Base-by-base conservation (phyloP, 2,113 vertebrate species). In the Procavia capensis region DNA sequence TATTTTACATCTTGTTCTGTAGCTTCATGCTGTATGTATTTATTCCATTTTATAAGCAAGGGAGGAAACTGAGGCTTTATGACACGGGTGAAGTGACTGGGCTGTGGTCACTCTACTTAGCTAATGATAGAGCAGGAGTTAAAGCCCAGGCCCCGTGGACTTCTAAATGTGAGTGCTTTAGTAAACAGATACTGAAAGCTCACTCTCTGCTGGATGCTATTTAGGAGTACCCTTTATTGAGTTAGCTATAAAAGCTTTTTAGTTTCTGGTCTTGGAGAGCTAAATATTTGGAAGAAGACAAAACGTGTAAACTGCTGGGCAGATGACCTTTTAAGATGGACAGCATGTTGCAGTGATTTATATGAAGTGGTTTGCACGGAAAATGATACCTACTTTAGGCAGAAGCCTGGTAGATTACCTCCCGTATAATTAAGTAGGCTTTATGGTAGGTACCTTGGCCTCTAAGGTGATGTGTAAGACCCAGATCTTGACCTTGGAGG, bases 1-100 rank as follows among this genome's bases (percentile, higher is more conserved):
- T 93, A 82, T 92, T 72, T 78, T 78, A 86, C 89, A 31, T 81
- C 76, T 50, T 95, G 76, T 89, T 93, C 84, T 31, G 34, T 25
- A 61, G 50, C 36, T 80, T 5, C 29, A 2, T 61, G 57, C 41
- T 13, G 54, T 76, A 70, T 75, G 27, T 43, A 63, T 68, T 95
- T 90, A 88, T 45, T 16, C 16, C 25, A 22, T 91, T 80, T 86
- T 39, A 80, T 47, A 70, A 45, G 85, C n/a, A 78, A 85, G 41
- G 19, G 27, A 54, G 47, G 57, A 68, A 43, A n/a, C 5, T 4
- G 72, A 59, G 59, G 54, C 22, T 85, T 54, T n/a, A n/a, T n/a
- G n/a, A 41, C 4, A 1, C 4, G 57, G 36, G 6, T 61, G 43
- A 68, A n/a, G 11, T 27, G 34, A 31, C 74, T 76, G 22, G 34